Conservation (phyloP, 2,797 vertebrate genomes). For the Sphenopsis melanotis region DNA sequence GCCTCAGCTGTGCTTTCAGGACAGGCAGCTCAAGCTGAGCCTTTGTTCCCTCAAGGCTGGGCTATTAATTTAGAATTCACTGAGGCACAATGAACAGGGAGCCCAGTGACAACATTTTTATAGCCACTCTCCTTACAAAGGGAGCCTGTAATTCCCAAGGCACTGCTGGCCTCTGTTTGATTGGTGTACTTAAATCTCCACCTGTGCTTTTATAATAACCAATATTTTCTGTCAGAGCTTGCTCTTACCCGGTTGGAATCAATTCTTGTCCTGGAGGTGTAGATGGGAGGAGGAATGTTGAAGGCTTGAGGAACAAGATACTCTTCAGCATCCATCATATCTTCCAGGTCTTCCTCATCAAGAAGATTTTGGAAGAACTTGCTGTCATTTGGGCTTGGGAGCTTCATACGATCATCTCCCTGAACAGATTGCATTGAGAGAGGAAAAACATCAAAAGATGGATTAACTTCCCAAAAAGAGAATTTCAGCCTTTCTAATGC, state of each 20-base stretch:
- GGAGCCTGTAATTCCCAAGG: neutral
- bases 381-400: constrained; percentile 95
- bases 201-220: neutral
- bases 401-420: constrained; percentile 97
- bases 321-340: constrained; percentile 97
- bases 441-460: neutral
- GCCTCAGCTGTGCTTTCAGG: neutral
- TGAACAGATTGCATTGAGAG: constrained; percentile 50
- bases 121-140: neutral
- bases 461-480: neutral
- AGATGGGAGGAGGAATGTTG: constrained; percentile 83
- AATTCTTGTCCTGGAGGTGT: constrained; percentile 82
- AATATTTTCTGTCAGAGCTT: neutral
- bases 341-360: constrained; percentile 92
- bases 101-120: neutral
- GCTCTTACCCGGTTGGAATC: constrained; percentile 91
- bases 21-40: neutral
- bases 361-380: constrained; percentile 97
- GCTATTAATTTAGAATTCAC: neutral
- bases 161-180: neutral
- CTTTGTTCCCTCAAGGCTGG: neutral
- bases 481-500: neutral
- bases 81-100: neutral
- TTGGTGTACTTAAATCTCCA: neutral
- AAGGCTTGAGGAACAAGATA: constrained; percentile 92